These are phyloP conservation scores for Brachylomia viminalis DNA, from an alignment of 2,888 invertebrate species.

Conservation along the genomic window DNA sequence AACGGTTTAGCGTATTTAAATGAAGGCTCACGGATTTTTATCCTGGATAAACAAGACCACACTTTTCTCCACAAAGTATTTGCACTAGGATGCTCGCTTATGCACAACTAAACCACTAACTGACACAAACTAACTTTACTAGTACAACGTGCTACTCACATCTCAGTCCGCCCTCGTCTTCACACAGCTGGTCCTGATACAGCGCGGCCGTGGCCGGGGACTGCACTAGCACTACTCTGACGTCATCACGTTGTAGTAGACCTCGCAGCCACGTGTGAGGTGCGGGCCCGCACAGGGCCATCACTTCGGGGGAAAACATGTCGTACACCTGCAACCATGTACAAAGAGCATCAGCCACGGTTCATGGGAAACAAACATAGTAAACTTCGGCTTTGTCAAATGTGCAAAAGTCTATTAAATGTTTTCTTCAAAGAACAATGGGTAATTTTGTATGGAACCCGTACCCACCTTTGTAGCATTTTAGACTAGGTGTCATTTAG, in stretches of 20 bases:
- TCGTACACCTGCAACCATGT: slow-evolving; percentile 76
- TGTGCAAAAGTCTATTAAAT: background rate
- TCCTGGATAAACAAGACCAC: background rate
- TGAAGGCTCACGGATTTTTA: background rate
- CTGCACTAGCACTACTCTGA: slow-evolving; percentile 80
- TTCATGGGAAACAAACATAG: background rate
- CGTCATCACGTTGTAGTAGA: slow-evolving; percentile 57
- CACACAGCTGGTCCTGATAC: slow-evolving; percentile 26
- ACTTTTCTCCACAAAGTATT: background rate
- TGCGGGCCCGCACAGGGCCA: slow-evolving; percentile 69
- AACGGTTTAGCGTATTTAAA: background rate
- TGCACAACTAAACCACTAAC: too few species aligned
- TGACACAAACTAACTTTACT: too few species aligned
- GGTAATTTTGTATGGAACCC: too few species aligned
- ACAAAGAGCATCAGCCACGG: background rate
- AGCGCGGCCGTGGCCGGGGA: slow-evolving; percentile 76
- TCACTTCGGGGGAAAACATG: slow-evolving; percentile 69
- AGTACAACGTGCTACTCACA: slow-evolving; percentile 12
- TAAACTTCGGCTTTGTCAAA: background rate
- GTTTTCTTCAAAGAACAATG: too few species aligned
- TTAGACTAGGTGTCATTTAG: too few species aligned
- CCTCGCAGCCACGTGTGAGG: slow-evolving; percentile 73
- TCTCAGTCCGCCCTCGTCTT: slow-evolving; percentile 4
- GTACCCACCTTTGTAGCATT: too few species aligned
- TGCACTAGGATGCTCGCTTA: background rate